Evolutionary conservation across 2,113 vertebrate species (phyloP), one percentile per base, ranked within the genome.

Genomic region (Otus sunia): DNA sequence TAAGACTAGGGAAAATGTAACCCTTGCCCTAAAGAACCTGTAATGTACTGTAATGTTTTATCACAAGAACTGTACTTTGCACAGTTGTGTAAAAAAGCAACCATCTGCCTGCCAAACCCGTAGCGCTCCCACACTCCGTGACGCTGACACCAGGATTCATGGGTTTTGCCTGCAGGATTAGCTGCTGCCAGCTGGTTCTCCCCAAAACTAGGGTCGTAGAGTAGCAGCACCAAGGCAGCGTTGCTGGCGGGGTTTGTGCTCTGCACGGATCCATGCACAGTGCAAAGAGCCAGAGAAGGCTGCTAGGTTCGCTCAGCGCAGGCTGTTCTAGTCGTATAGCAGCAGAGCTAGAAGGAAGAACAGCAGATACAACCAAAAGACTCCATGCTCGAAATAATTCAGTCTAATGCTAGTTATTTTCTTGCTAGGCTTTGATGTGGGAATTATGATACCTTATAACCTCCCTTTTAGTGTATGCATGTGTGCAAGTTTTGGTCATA

Each of bases 51-150:
- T 89, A 92, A 94, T 79, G 66, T 97, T 96, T 95, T 95, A 95
- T 97, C 91, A 90, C n/a, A 32, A 79, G 74, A 66, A 59, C 45
- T 96, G 94, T 83, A 97, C 96, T 97, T 97, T 97, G 96, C 41
- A 86, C 97, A 63, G 85, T 93, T 96, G 55, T 91, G 84, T 96
- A 91, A 88, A 96, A 76, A 83, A 64, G 63, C 76, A 75, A 9
- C 50, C 2, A 6, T 34, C 39, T 3, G 2, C 71, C 66, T 91
- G 91, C 89, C 94, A 97, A 69, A 89, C 37, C 50, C 0, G 1
- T 72, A 50, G 71, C 0, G 4, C 66, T 96, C 89, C 89, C 95
- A 94, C 7, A 5, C 53, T 77, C 62, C 0, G 0, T 41, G 69
- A 62, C 0, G 0, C 77, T 90, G 77, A 69, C 81, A 74, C 23